phyloP scores from a whole-genome alignment of 92 coral and sea anemone genomes.

The Epizoanthus stellaris region DNA sequence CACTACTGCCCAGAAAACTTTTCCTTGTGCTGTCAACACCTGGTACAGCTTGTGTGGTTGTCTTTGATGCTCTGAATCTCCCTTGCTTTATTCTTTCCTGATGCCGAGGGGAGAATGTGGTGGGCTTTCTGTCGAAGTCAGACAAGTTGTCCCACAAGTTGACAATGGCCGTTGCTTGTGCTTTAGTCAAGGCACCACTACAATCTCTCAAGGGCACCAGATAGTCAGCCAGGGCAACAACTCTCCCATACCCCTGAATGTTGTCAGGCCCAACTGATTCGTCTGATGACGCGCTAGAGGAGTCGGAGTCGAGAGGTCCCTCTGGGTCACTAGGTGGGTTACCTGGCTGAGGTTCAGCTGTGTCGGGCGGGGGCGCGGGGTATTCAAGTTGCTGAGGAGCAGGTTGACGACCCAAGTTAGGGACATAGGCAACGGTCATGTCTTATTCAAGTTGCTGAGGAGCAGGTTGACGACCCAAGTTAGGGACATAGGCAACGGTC shows the following conservation, averaged over 20 bases:
- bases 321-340: too few relatives aligned
- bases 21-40: neutral
- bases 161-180: neutral
- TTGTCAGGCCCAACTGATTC: slow-evolving; percentile 4
- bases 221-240: neutral
- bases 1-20: slow-evolving; percentile 15
- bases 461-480: too few relatives aligned
- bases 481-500: too few relatives aligned
- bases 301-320: too few relatives aligned
- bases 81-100: slow-evolving; percentile 12
- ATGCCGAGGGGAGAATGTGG: slow-evolving; percentile 15
- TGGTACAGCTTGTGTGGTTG: neutral
- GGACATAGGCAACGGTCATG: too few relatives aligned
- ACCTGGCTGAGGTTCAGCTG: too few relatives aligned
- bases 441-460: too few relatives aligned
- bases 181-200: neutral
- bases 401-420: too few relatives aligned
- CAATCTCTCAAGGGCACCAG: neutral
- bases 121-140: neutral
- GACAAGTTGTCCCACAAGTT: neutral
- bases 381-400: too few relatives aligned
- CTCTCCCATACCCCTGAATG: slow-evolving; percentile 5
- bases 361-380: too few relatives aligned
- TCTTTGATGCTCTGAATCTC: neutral
- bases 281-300: neutral